Evolutionary conservation across 2,113 vertebrate genomes (phyloP).

Genomic region (Gobio gobio): DNA sequence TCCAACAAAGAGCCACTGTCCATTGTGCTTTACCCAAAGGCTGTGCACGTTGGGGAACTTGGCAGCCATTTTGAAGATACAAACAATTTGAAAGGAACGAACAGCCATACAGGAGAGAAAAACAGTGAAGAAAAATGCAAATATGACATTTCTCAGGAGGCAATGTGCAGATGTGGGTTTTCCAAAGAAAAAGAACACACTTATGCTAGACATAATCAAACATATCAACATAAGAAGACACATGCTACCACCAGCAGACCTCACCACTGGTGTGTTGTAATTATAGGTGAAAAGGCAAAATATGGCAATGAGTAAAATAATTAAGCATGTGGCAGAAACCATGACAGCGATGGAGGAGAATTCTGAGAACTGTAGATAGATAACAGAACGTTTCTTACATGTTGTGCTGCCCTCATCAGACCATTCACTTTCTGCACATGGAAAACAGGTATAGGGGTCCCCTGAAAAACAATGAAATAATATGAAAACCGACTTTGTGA

Average conservation of each 20-base stretch:
- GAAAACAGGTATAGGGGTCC: slow-evolving; percentile 73
- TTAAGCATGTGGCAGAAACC: slow-evolving; percentile 47
- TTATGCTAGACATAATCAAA: slow-evolving; percentile 72
- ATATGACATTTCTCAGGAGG: slow-evolving; percentile 71
- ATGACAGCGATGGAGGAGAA: slow-evolving; percentile 70
- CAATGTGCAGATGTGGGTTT: slow-evolving; percentile 70
- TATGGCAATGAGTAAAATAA: slow-evolving; percentile 65
- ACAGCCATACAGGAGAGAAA: slow-evolving; percentile 83
- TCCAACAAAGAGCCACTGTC: slow-evolving; percentile 74
- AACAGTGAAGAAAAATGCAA: slow-evolving; percentile 72
- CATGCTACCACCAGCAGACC: slow-evolving; percentile 81
- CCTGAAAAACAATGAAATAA: slow-evolving; percentile 55
- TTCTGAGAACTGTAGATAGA: slow-evolving; percentile 75
- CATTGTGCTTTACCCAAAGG: slow-evolving; percentile 78
- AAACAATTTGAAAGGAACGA: slow-evolving; percentile 84
- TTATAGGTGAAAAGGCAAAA: slow-evolving; percentile 75
- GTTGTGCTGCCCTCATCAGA: slow-evolving; percentile 70
- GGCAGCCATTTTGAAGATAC: slow-evolving; percentile 84
- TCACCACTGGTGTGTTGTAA: slow-evolving; percentile 81
- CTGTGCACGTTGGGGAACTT: slow-evolving; percentile 72
- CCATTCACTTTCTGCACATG: slow-evolving; percentile 79
- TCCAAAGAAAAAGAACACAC: slow-evolving; percentile 80
- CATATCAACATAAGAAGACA: slow-evolving; percentile 85
- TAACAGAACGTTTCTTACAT: slow-evolving; percentile 71
- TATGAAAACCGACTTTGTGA: not conserved